These are phyloP conservation scores for Etia nguti DNA, from an alignment of 2,113 vertebrate species.

Conservation along the genomic window DNA sequence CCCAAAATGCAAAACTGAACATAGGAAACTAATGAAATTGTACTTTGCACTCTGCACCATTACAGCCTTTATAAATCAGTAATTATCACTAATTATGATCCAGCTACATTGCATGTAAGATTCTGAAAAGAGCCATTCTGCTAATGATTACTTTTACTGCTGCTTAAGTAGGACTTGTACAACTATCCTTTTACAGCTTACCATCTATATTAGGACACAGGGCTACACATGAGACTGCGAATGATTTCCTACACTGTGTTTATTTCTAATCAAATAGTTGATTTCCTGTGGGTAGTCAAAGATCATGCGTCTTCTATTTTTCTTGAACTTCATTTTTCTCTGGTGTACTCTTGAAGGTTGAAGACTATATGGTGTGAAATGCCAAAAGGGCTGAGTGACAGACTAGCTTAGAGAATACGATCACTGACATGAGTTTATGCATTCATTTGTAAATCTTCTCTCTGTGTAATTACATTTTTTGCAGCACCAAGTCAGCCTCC, in stretches of 20 bases:
- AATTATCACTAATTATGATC: not conserved
- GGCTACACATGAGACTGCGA: not conserved
- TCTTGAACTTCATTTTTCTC: not conserved
- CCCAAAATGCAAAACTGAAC: not conserved
- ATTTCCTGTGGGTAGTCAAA: not conserved
- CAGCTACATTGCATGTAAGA: not conserved
- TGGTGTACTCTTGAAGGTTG: not conserved
- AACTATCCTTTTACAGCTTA: not conserved
- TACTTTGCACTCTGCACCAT: not conserved
- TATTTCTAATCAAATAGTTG: not conserved
- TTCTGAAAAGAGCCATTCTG: not conserved
- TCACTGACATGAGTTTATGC: not conserved
- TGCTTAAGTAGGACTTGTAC: not conserved
- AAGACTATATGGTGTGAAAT: not conserved
- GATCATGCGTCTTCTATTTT: not conserved
- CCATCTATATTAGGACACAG: not conserved
- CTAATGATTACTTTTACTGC: not conserved
- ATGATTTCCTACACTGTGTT: not conserved
- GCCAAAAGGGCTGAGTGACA: not conserved
- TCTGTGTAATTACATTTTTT: constrained; percentile 50
- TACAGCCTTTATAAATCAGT: not conserved
- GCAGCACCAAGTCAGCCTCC: constrained; percentile 85
- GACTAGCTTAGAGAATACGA: not conserved
- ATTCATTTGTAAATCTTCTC: constrained; percentile 11
- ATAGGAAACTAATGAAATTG: not conserved